These are phyloP conservation scores for Epinephelus coioides DNA, from an alignment of 2,797 vertebrate species.

Conservation along the genomic window DNA sequence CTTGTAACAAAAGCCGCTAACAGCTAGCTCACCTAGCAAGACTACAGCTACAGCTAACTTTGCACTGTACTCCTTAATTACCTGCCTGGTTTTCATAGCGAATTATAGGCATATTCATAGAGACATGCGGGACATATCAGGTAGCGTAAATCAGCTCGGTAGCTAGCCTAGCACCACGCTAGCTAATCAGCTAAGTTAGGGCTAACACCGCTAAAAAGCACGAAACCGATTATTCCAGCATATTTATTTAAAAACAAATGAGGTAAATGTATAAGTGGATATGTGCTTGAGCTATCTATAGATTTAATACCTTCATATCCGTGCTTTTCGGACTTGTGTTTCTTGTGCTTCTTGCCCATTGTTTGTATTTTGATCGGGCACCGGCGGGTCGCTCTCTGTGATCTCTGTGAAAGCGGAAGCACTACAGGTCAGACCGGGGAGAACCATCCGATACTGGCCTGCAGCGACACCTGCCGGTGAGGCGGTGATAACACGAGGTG, in stretches of 20 bases:
- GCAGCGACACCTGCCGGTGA: constrained; percentile 66
- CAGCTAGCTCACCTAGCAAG: rapidly evolving
- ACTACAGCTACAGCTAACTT: not conserved
- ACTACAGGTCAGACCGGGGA: not conserved
- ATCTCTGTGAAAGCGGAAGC: constrained; percentile 45
- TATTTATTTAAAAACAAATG: not conserved
- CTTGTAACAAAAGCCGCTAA: constrained; percentile 9
- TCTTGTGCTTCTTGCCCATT: constrained; percentile 99
- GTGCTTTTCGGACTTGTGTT: constrained; percentile 95
- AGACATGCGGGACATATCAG: not conserved
- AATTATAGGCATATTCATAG: rapidly evolving
- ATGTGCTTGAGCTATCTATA: rapidly evolving
- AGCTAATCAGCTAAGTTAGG: not conserved
- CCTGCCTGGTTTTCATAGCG: rapidly evolving
- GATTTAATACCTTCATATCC: constrained; percentile 89
- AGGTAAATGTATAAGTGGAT: rapidly evolving
- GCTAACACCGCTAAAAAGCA: not conserved
- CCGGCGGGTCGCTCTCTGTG: constrained; percentile 14
- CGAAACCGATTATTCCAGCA: rapidly evolving
- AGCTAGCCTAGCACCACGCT: not conserved
- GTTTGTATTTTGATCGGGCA: constrained; percentile 71
- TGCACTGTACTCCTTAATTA: rapidly evolving
- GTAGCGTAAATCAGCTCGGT: not conserved
- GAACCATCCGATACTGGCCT: rapidly evolving
- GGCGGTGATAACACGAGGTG: constrained; percentile 33